phyloP scores from a whole-genome alignment of 2,113 vertebrate species.

The Pao palembangensis region DNA sequence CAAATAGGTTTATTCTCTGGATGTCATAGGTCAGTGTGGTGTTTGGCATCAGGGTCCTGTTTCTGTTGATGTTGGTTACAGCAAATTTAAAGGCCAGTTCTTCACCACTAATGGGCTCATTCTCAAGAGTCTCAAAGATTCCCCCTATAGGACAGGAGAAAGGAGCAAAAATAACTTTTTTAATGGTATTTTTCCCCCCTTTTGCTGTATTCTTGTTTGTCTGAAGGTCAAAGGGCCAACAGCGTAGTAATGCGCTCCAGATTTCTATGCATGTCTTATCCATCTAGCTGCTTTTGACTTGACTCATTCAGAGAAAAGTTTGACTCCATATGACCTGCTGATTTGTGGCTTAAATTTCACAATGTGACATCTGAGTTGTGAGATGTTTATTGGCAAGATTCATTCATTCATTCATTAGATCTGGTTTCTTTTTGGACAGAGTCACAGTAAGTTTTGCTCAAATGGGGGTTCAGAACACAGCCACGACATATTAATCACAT shows the following conservation, averaged over 20 bases:
- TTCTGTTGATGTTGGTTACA: constrained; percentile 95
- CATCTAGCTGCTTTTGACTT: constrained; percentile 30
- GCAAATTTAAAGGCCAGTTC: constrained; percentile 99
- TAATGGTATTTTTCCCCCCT: neutral
- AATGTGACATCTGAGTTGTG: constrained; percentile 14
- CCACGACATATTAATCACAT: too few species aligned
- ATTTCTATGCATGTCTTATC: neutral
- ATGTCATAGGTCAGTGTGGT: constrained; percentile 97
- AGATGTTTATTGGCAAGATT: neutral
- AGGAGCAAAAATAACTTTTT: neutral
- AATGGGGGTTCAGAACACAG: too few species aligned
- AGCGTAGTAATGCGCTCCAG: constrained; percentile 11
- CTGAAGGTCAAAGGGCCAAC: too few species aligned
- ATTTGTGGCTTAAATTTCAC: constrained; percentile 36
- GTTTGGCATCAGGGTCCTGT: constrained; percentile 96
- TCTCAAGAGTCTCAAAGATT: constrained; percentile 97
- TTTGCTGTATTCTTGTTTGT: too few species aligned
- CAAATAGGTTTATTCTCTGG: constrained; percentile 96
- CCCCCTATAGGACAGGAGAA: constrained; percentile 79
- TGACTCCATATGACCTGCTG: constrained; percentile 29
- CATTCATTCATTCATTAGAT: neutral
- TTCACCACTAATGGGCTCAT: constrained; percentile 92
- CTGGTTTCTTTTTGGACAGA: neutral
- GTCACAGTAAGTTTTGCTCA: neutral
- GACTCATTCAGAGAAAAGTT: constrained; percentile 35